Percentiles rank a stretch among this genome's conserved stretches.
Conservation (phyloP, 2,797 vertebrate species). For the Peromyscus aztecus region DNA sequence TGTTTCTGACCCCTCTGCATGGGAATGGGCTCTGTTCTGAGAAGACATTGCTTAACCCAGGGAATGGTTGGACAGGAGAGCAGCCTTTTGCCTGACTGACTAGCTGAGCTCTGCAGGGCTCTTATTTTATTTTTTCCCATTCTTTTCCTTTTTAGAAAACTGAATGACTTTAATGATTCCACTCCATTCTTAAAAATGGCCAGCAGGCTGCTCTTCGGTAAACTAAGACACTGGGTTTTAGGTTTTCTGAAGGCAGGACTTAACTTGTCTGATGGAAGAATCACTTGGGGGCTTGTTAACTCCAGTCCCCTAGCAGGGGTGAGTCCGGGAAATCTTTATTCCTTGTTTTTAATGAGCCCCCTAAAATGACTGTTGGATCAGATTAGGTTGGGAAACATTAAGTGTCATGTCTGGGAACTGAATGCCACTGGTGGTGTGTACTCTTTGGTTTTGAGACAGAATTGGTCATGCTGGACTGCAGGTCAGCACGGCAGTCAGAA, state of each 20-base stretch:
- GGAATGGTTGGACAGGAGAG: not conserved
- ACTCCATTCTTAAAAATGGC: conserved; percentile 15
- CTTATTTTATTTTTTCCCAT: not conserved
- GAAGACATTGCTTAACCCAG: conserved; percentile 31
- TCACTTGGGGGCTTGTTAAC: conserved; percentile 35
- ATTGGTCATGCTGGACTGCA: not conserved
- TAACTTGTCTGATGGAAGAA: not conserved
- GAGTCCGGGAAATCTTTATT: not conserved
- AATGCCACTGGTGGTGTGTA: not conserved
- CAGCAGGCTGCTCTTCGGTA: not conserved
- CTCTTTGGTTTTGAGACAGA: not conserved
- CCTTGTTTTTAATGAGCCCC: conserved; percentile 12
- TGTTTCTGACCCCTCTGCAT: conserved; percentile 42
- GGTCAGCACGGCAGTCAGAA: not conserved
- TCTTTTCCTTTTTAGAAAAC: conserved; percentile 48
- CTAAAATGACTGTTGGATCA: not conserved
- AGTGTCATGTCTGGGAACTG: not conserved
- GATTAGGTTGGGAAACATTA: conserved; percentile 17
- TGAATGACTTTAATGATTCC: conserved; percentile 38
- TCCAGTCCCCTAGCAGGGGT: conserved; percentile 18
- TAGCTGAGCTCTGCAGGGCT: conserved; percentile 33
- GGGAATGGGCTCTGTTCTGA: conserved; percentile 62
- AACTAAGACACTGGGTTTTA: not conserved
- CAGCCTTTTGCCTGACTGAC: not conserved
- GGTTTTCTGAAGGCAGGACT: conserved; percentile 58